These are phyloP conservation scores for Dione juno DNA, from an alignment of 2,888 invertebrate species.

Conservation along the genomic window DNA sequence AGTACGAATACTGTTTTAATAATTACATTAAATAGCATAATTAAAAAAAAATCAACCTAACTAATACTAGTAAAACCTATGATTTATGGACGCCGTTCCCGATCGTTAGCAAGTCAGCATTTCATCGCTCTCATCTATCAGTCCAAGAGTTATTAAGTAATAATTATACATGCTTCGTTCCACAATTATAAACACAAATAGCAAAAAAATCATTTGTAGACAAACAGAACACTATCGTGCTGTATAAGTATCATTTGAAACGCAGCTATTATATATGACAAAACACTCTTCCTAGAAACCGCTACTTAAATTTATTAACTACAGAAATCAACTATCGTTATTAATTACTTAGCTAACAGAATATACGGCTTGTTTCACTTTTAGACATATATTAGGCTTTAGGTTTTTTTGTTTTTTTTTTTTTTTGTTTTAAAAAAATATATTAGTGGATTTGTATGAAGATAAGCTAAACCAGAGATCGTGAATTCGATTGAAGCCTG, in stretches of 20 bases:
- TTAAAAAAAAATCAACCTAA: too few relatives aligned
- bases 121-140: too few relatives aligned
- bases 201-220: neutral
- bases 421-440: neutral
- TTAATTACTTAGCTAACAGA: neutral
- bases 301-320: constrained; percentile 10
- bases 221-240: constrained; percentile 1
- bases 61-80: too few relatives aligned
- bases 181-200: neutral
- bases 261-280: neutral
- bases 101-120: too few relatives aligned
- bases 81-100: too few relatives aligned
- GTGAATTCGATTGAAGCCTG: too few relatives aligned
- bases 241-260: neutral
- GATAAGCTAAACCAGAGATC: too few relatives aligned
- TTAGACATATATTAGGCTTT: neutral
- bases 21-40: too few relatives aligned
- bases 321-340: constrained; percentile 1
- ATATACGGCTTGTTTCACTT: neutral
- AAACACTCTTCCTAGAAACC: constrained; percentile 20
- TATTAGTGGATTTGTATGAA: neutral
- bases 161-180: too few relatives aligned
- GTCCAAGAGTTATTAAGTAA: too few relatives aligned
- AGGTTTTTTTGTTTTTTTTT: neutral
- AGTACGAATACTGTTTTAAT: too few relatives aligned